Percentiles rank a stretch among this genome's conserved stretches.
phyloP scores from a whole-genome alignment of 2,113 vertebrate genomes.

The Pomatorhinus ruficollis region DNA sequence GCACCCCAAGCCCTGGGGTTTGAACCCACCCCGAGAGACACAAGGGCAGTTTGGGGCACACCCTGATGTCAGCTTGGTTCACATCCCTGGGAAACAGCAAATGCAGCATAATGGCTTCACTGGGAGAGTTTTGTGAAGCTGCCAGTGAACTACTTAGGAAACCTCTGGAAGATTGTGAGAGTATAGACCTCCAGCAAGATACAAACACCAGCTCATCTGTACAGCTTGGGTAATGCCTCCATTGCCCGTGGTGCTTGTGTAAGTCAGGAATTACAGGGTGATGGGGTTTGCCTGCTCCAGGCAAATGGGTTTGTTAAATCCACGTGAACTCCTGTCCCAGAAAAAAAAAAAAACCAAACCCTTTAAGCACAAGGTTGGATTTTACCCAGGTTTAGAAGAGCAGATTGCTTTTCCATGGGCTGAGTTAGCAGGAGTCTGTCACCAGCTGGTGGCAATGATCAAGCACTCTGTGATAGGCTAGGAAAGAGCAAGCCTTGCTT shows the following conservation, averaged over 20 bases:
- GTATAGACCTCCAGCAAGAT: neutral
- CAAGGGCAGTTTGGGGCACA: neutral
- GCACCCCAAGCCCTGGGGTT: neutral
- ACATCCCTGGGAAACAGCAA: neutral
- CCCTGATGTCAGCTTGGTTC: neutral
- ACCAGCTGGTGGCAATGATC: neutral
- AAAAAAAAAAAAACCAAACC: neutral
- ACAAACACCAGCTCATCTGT: neutral
- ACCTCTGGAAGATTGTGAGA: neutral
- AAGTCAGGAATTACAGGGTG: neutral
- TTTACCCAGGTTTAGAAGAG: neutral
- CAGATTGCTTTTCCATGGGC: neutral
- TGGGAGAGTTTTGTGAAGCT: neutral
- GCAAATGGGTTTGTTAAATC: neutral
- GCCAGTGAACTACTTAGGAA: neutral
- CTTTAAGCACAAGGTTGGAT: neutral
- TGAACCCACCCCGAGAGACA: fast-evolving
- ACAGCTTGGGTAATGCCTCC: neutral
- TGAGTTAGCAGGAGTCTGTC: neutral
- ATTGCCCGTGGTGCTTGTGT: neutral
- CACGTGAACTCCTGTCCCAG: neutral
- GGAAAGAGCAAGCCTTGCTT: neutral
- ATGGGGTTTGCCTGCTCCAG: neutral
- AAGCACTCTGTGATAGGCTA: neutral
- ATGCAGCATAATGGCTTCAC: neutral